Evolutionary conservation across 2,888 invertebrate species (phyloP), one percentile per base, ranked within the genome.

Genomic region (Lasioglossum pauxillum): DNA sequence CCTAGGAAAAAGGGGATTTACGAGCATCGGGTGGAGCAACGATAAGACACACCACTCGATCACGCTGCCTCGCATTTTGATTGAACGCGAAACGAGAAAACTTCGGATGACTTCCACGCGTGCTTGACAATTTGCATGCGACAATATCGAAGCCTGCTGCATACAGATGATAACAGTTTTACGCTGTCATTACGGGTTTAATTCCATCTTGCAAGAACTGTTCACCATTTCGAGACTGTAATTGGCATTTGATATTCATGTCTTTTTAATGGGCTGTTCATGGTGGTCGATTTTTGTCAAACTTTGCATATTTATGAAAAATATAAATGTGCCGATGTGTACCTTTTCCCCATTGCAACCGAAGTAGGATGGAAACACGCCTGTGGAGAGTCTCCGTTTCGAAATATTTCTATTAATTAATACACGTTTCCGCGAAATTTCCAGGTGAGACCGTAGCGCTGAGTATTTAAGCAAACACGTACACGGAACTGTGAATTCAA

Each of bases 21-120:
- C 86, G 83, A 83, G 84, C 84, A 78, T 79, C 80, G 75, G 82
- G 84, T 57, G 69, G 80, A 89, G 80, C 74, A 72, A 84, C 89
- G 92, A 91, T 91, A 90, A 89, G 89, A 80, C 73, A 46, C 75
- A 16, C 78, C 84, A 78, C 88, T 93, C 92, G 89, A 93, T 93
- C 92, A 93, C 90, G 75, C 91, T 93, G 92, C 92, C 92, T 79
- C 85, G 90, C 90, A 88, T 92, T 91, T 91, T 91, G 92, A 93
- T 92, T 83, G 91, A 92, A 89, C 88, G 85, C 72, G 84, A 88
- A 83, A 78, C 75, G 85, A 84, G 86, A 82, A 86, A 79, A 87
- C 84, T 87, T 82, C 31, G 49, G 57, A 78, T 35, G 81, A 84
- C 72, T 84, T 57, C 38, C 53, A 64, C 73, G 69, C 77, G 35